Base-by-base conservation (phyloP, 2,113 vertebrate genomes). In the Lagopus muta region DNA sequence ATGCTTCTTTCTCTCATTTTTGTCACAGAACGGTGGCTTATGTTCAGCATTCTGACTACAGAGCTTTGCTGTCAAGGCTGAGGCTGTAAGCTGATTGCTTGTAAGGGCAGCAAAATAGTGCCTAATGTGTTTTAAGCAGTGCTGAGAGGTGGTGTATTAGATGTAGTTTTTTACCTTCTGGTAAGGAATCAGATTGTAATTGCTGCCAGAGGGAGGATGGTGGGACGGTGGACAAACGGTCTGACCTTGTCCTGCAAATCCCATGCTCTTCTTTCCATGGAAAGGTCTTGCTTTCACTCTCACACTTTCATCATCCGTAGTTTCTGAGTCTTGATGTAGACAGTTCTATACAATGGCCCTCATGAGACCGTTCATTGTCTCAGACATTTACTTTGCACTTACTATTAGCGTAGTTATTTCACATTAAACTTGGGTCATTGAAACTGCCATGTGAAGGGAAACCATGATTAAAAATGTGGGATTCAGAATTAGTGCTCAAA, bases 1-100 rank as follows among this genome's bases (percentile, higher is more conserved):
- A 1, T 71, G 80, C 73, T 92, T 38, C 66, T 92, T 92, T 83
- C 40, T 95, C 70, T 60, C 48, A 55, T 89, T 71, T 71, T 91
- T 95, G 82, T 91, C 73, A 79, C 73, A 82, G 67, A 52, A 62
- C 61, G 47, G 40, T 9, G 65, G 65, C 67, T 90, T 85, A 77
- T 82, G 47, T 73, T 93, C 89, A 86, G 48, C 40, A 78, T 90
- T 96, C 82, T 82, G 57, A 81, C 50, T 96, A 32, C 60, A n/a
- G 40, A 78, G 58, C 83, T 72, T 70, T 92, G 88, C 93, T 96
- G 82, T 86, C 78, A 86, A 92, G 75, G 40, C 43, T 92, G 3
- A 4, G 48, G 77, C 84, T 86, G 57, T 74, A 85, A 79, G 74
- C 65, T 86, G 75, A 48, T 91, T 89, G 75, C 70, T 13, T 73